These are phyloP conservation scores for Falco naumanni DNA, from an alignment of 2,797 vertebrate species.

Conservation along the genomic window DNA sequence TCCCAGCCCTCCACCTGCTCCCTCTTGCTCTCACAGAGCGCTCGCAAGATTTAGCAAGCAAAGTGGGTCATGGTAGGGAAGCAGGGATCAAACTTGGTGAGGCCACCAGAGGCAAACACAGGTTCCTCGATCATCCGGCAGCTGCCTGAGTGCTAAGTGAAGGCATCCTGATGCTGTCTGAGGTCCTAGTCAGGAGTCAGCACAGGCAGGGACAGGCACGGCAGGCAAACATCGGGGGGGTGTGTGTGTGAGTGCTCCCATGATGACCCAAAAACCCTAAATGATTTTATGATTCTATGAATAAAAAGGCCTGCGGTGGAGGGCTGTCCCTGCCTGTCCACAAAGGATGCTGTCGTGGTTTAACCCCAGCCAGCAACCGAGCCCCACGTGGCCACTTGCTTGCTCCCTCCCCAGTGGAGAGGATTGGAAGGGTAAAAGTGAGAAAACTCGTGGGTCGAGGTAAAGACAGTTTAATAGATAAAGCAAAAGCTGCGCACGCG, in stretches of 20 bases:
- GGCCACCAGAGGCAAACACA: neutral
- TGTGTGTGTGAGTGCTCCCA: too few relatives aligned
- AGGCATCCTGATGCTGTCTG: neutral
- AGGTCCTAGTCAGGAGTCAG: neutral
- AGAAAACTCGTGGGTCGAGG: too few relatives aligned
- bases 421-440: too few relatives aligned
- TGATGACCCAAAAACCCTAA: neutral
- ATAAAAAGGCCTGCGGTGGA: neutral
- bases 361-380: too few relatives aligned
- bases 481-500: too few relatives aligned
- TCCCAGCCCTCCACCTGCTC: neutral
- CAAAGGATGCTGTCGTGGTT: too few relatives aligned
- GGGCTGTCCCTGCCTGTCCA: neutral
- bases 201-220: neutral
- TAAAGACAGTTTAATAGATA: too few relatives aligned
- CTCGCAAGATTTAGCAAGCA: neutral
- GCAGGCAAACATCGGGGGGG: neutral
- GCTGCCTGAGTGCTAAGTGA: neutral
- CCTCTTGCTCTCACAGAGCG: neutral
- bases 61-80: neutral
- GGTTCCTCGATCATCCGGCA: neutral
- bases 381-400: too few relatives aligned
- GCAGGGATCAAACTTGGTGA: accelerated
- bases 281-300: too few relatives aligned
- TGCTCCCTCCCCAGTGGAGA: too few relatives aligned